phyloP scores from a whole-genome alignment of 2,797 vertebrate species.

The Oryzias dopingdopingensis region DNA sequence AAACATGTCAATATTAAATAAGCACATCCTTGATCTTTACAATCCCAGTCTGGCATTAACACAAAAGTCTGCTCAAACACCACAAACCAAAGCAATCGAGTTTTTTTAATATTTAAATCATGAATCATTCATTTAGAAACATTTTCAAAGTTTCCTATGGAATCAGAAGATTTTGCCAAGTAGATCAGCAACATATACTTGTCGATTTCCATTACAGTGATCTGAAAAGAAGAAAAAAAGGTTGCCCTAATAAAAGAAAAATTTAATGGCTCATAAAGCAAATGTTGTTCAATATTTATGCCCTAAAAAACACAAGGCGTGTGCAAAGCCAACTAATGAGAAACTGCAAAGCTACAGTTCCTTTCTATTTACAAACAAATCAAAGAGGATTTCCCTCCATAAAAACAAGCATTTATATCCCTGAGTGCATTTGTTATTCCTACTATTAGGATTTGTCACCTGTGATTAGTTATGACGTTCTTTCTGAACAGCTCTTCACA shows the following conservation, averaged over 20 bases:
- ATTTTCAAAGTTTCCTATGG: not conserved
- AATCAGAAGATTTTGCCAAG: slow-evolving; percentile 4
- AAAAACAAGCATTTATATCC: slow-evolving; percentile 58
- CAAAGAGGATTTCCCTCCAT: slow-evolving; percentile 33
- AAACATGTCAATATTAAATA: slow-evolving; percentile 37
- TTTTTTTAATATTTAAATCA: slow-evolving; percentile 34
- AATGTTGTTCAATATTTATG: slow-evolving; percentile 10
- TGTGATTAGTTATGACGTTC: slow-evolving; percentile 23
- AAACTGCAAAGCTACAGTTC: slow-evolving; percentile 38
- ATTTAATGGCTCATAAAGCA: too few relatives aligned
- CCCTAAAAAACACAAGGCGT: slow-evolving; percentile 39
- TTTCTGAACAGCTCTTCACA: slow-evolving; percentile 12
- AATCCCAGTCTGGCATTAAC: slow-evolving; percentile 59
- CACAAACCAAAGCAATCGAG: slow-evolving; percentile 12
- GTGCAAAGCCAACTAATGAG: slow-evolving; percentile 32
- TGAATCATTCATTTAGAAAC: slow-evolving; percentile 5
- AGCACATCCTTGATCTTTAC: slow-evolving; percentile 44
- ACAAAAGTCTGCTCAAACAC: slow-evolving; percentile 20
- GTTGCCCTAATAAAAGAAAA: too few relatives aligned
- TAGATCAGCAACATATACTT: too few relatives aligned
- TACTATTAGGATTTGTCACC: slow-evolving; percentile 24
- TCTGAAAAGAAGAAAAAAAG: too few relatives aligned
- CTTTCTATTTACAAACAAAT: slow-evolving; percentile 60
- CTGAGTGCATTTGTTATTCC: slow-evolving; percentile 60
- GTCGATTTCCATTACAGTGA: too few relatives aligned